phyloP scores from a whole-genome alignment of 2,888 invertebrate genomes.

The Lottia gigantea region DNA sequence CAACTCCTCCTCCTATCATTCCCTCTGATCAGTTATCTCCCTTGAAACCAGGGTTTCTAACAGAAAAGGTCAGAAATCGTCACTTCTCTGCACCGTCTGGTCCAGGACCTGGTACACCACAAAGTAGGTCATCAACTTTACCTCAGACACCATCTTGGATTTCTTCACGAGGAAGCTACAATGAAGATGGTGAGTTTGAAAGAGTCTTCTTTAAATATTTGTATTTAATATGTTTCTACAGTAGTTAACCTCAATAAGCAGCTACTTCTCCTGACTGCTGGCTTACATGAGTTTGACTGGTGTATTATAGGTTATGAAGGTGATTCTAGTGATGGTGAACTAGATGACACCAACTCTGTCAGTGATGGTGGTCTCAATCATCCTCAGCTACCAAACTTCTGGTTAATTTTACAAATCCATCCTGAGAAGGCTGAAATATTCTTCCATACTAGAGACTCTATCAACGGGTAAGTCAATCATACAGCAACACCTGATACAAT shows the following conservation, averaged over 20 bases:
- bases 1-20: constrained; percentile 10
- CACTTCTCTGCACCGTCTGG: constrained; percentile 59
- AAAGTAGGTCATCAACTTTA: constrained; percentile 45
- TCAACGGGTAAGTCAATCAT: neutral
- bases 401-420: constrained; percentile 77
- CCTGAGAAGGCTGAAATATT: constrained; percentile 74
- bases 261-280: too few relatives aligned
- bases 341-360: constrained; percentile 70
- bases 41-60: constrained; percentile 24
- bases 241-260: too few relatives aligned
- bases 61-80: constrained; percentile 36
- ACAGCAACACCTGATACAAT: too few relatives aligned
- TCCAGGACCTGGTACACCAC: constrained; percentile 48
- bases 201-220: too few relatives aligned
- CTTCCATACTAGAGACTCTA: constrained; percentile 75
- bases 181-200: constrained; percentile 43
- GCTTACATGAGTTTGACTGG: too few relatives aligned
- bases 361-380: constrained; percentile 65
- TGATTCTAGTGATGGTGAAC: constrained; percentile 74
- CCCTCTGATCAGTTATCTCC: constrained; percentile 16
- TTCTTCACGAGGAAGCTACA: constrained; percentile 56
- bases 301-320: constrained; percentile 72
- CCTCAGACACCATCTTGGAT: constrained; percentile 57
- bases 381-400: constrained; percentile 76
- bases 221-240: too few relatives aligned